A percentile compares a stretch with the other conserved stretches of the same genome.
phyloP scores from a whole-genome alignment of 2,888 invertebrate genomes.

The Diarsia brunnea region DNA sequence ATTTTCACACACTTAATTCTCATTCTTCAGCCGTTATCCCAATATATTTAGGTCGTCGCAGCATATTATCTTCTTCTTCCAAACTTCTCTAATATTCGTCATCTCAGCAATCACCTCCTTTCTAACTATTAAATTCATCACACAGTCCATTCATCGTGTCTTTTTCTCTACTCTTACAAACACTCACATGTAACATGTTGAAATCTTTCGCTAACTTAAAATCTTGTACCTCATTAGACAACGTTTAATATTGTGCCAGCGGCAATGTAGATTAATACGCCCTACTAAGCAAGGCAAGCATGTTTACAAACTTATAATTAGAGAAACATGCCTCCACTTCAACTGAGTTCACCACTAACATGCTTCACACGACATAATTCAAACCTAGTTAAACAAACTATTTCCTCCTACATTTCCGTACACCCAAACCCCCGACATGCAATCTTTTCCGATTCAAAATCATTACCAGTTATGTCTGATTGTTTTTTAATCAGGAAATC shows the following conservation, averaged over 20 bases:
- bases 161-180: no score
- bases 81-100: no score
- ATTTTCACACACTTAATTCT: background rate
- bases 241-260: background rate
- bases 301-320: slow-evolving; percentile 1
- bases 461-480: slow-evolving; percentile 42
- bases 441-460: slow-evolving; percentile 53
- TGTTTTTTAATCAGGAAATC: slow-evolving; percentile 64
- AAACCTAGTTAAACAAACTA: slow-evolving; percentile 12
- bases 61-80: no score
- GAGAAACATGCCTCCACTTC: slow-evolving; percentile 8
- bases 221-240: background rate
- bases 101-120: no score
- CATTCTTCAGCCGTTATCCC: no score
- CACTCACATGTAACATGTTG: no score
- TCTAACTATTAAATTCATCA: no score
- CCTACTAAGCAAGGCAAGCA: background rate
- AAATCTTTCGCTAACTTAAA: background rate
- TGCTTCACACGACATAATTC: slow-evolving; percentile 29
- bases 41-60: no score
- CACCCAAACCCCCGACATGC: slow-evolving; percentile 34
- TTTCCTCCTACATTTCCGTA: slow-evolving; percentile 40
- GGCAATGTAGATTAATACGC: background rate
- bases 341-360: slow-evolving; percentile 17
- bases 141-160: no score